A percentile compares a stretch with the other conserved stretches of the same genome.
phyloP scores from a whole-genome alignment of 2,797 vertebrate species.

The Rhinoraja longicauda region DNA sequence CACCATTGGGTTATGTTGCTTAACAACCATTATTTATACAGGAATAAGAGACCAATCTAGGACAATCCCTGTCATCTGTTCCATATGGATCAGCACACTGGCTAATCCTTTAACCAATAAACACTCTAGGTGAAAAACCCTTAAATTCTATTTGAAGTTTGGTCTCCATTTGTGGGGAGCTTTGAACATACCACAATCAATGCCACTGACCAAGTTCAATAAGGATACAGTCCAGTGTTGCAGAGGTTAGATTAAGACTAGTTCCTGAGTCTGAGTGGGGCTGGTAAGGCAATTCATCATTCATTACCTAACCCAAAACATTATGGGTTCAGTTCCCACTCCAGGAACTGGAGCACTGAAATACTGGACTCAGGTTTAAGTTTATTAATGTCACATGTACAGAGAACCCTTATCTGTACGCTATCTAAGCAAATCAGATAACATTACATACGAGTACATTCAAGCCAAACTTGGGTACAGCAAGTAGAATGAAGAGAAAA shows the following conservation, averaged over 20 bases:
- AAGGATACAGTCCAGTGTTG: neutral
- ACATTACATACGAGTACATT: too few relatives aligned
- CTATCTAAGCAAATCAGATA: too few relatives aligned
- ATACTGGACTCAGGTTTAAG: neutral
- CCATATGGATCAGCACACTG: neutral
- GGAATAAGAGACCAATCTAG: constrained; percentile 11
- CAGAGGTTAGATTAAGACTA: too few relatives aligned
- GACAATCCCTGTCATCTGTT: constrained; percentile 11
- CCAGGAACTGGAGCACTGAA: neutral
- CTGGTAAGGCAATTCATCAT: too few relatives aligned
- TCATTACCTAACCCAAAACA: neutral
- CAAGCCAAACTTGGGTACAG: too few relatives aligned
- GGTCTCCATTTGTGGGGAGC: neutral
- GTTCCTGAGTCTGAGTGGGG: too few relatives aligned
- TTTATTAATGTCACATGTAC: too few relatives aligned
- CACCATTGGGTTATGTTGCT: neutral
- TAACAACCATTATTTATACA: neutral
- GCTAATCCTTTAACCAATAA: constrained; percentile 19
- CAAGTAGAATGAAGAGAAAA: too few relatives aligned
- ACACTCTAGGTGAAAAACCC: neutral
- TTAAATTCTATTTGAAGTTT: neutral
- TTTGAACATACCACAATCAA: neutral
- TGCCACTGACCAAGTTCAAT: neutral
- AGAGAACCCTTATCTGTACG: too few relatives aligned
- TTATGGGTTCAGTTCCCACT: neutral